Evolutionary conservation across 2,113 vertebrate genomes (phyloP), one percentile per base, ranked within the genome.

Genomic region (Cephalopholis sonnerati): DNA sequence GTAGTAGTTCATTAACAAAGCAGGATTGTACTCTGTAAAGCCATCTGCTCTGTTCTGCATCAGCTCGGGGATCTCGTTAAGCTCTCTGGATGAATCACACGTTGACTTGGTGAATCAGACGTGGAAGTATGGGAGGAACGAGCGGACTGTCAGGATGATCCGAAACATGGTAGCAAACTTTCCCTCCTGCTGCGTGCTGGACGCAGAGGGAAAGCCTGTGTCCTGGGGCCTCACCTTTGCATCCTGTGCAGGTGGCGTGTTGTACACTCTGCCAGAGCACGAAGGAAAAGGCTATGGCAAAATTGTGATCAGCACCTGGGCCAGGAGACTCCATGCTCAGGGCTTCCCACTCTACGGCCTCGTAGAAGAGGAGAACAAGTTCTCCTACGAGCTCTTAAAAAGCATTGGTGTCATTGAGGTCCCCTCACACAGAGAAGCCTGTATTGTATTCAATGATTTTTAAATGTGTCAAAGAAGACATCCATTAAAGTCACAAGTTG

Each of bases 271-370:
- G 50, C 91, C 90, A 15, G 91, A 94, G 82, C 89, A 95, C 87
- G 91, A 94, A 70, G 67, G 89, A 39, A 94, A 93, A 89, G 93
- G 93, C 62, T 94, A 93, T 2, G 94, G 94, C 69, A 95, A 93
- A 84, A 63, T 90, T 16, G 41, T 95, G 80, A 61, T 95, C 46
- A 81, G 66, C 27, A 46, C 41, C 62, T 79, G 95, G 86, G 89
- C 94, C 27, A 91, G 77, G 68, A 92, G 39, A 54, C 82, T 94
- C 20, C 77, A 85, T 13, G 64, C 79, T 25, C 53, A 85, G 22
- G 93, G 92, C 3, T 92, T 78, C 79, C 95, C 93, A 5, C 89
- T 94, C 6, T 95, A 84, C 87, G 92, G 94, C 77, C 91, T 79
- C 44, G 59, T 94, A 25, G 93, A 94, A 65, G 93, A 94, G 67